Percentiles rank a stretch among this genome's conserved stretches.
Evolutionary conservation across 1,140 invertebrate genomes (phyloP).

Genomic region (Zophobas atratus): DNA sequence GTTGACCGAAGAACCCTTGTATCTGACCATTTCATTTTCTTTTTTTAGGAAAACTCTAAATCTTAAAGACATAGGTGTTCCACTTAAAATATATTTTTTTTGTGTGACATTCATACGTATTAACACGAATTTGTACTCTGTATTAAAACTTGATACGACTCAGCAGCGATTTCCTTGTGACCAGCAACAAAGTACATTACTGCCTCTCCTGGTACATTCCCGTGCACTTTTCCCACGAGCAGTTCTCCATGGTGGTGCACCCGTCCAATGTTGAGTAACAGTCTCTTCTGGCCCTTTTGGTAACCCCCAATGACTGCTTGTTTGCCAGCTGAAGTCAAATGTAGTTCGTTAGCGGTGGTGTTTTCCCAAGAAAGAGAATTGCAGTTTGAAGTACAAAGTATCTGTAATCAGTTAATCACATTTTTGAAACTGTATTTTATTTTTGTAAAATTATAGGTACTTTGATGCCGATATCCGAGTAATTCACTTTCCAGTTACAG

Average conservation of each 20-base stretch:
- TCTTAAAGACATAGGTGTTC: no score
- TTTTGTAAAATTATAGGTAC: background rate
- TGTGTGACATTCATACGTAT: no score
- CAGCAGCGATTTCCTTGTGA: no score
- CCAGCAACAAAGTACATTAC: no score
- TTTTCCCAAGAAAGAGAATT: slow-evolving; percentile 24
- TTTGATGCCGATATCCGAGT: background rate
- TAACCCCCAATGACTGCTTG: slow-evolving; percentile 30
- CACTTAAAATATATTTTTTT: no score
- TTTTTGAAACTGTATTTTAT: background rate
- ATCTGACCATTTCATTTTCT: no score
- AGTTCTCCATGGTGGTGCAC: background rate
- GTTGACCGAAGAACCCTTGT: no score
- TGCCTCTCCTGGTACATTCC: background rate
- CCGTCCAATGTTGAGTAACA: slow-evolving; percentile 18
- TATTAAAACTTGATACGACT: no score
- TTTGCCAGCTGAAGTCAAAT: background rate
- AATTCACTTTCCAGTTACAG: background rate
- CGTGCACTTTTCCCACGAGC: slow-evolving; percentile 14
- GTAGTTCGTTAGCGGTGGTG: background rate
- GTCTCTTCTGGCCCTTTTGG: background rate
- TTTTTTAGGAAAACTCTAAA: no score
- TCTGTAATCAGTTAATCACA: slow-evolving; percentile 3
- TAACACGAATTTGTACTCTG: no score
- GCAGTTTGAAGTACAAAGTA: slow-evolving; percentile 19